phyloP scores from a whole-genome alignment of 2,888 invertebrate species.

The Ochropleura plecta region DNA sequence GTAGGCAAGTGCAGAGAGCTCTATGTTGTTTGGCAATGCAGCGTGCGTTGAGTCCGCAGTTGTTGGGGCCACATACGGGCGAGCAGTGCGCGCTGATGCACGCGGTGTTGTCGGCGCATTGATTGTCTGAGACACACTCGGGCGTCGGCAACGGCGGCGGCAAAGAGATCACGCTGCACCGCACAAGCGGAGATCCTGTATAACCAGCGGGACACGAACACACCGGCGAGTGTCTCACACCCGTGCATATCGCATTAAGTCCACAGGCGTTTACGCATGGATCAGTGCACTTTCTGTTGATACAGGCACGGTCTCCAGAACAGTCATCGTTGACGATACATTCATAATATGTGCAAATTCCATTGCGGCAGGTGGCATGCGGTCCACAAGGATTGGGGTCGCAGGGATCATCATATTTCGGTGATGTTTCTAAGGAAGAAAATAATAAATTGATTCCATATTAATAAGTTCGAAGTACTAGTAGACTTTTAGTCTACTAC shows the following conservation, averaged over 20 bases:
- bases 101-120: conserved; percentile 95
- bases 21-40: conserved; percentile 95
- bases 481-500: background rate
- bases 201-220: conserved; percentile 95
- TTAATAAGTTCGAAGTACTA: background rate
- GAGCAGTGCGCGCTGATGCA: conserved; percentile 94
- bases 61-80: conserved; percentile 93
- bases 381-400: conserved; percentile 93
- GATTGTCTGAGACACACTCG: conserved; percentile 94
- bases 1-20: conserved; percentile 95
- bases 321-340: conserved; percentile 97
- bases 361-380: conserved; percentile 92
- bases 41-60: conserved; percentile 94
- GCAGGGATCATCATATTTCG: conserved; percentile 91
- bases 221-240: conserved; percentile 93
- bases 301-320: conserved; percentile 94
- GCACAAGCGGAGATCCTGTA: conserved; percentile 94
- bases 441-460: conserved; percentile 1
- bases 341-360: conserved; percentile 94
- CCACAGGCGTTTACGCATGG: conserved; percentile 96
- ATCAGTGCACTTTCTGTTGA: conserved; percentile 95
- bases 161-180: conserved; percentile 89
- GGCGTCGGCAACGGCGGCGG: conserved; percentile 92
- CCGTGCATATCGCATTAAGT: conserved; percentile 95
- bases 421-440: conserved; percentile 74